These are phyloP conservation scores for Hycleus phaleratus DNA, from an alignment of 1,140 invertebrate species.

Conservation along the genomic window DNA sequence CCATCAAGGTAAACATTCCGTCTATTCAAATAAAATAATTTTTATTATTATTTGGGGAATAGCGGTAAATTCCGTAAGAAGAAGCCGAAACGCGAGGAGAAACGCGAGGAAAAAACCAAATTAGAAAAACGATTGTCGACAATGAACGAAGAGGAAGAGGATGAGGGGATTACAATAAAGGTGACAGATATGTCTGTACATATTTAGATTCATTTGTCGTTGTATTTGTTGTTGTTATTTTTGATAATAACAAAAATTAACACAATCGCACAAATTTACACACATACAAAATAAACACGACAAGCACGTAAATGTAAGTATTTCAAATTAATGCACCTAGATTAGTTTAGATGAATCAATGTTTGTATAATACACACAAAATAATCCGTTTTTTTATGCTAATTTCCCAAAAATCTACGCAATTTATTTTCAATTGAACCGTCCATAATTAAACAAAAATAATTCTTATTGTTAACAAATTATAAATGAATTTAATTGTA, in stretches of 20 bases:
- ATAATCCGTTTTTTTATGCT: too few relatives aligned
- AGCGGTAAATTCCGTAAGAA: constrained; percentile 41
- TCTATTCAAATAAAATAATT: not conserved
- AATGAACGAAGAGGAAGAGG: constrained; percentile 53
- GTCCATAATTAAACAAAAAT: too few relatives aligned
- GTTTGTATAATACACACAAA: too few relatives aligned
- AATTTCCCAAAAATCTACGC: too few relatives aligned
- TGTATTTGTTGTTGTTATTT: too few relatives aligned
- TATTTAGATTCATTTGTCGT: too few relatives aligned
- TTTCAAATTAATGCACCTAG: not conserved
- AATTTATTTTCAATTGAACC: too few relatives aligned
- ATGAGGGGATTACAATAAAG: constrained; percentile 46
- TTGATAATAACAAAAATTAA: too few relatives aligned
- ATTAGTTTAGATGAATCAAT: not conserved
- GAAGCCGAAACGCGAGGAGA: constrained; percentile 49
- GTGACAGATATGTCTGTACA: constrained; percentile 40
- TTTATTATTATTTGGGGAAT: not conserved
- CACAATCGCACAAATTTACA: not conserved
- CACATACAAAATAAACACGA: not conserved
- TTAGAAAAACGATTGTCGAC: constrained; percentile 46
- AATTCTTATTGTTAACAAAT: too few relatives aligned
- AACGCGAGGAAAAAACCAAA: constrained; percentile 47
- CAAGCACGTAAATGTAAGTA: not conserved
- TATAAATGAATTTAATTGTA: too few relatives aligned
- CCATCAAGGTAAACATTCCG: constrained; percentile 34